Conservation (phyloP, 2,888 invertebrate species). For the Parthenolecanium corni region DNA sequence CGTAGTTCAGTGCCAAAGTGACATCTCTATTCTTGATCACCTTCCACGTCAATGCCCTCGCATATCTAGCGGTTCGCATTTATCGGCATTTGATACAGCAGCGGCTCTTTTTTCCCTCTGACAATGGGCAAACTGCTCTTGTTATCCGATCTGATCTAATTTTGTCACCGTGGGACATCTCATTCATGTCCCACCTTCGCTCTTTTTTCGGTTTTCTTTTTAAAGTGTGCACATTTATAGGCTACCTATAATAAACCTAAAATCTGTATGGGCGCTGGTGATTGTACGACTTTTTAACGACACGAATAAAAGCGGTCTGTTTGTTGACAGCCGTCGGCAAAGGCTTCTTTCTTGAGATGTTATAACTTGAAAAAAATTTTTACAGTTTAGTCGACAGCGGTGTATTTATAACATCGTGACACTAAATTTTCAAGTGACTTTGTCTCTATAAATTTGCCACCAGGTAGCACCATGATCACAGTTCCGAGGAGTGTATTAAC, state of each 20-base stretch:
- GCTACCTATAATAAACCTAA: no score
- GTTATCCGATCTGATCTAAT: slow-evolving; percentile 24
- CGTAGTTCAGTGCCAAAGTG: slow-evolving; percentile 8
- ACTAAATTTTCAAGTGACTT: no score
- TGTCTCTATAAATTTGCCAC: no score
- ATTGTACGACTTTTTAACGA: no score
- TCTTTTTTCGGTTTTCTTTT: background rate
- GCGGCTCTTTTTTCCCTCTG: background rate
- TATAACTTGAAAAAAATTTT: no score
- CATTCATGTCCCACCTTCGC: slow-evolving; percentile 8
- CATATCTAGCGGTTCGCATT: slow-evolving; percentile 1
- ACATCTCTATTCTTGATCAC: slow-evolving; percentile 19
- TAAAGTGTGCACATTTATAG: no score
- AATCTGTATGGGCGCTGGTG: no score
- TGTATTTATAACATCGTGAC: no score
- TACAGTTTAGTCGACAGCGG: no score
- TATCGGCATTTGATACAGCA: slow-evolving; percentile 21
- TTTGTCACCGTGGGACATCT: slow-evolving; percentile 15
- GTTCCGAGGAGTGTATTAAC: no score
- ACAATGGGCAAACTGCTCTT: background rate
- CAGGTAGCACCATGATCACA: no score
- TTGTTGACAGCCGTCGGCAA: background rate
- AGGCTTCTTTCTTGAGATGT: no score
- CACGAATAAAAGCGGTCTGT: background rate
- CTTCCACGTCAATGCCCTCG: slow-evolving; percentile 15